Percentiles rank a stretch among this genome's conserved stretches.
Conservation (phyloP, 1,140 invertebrate genomes). For the Ruditapes philippinarum region DNA sequence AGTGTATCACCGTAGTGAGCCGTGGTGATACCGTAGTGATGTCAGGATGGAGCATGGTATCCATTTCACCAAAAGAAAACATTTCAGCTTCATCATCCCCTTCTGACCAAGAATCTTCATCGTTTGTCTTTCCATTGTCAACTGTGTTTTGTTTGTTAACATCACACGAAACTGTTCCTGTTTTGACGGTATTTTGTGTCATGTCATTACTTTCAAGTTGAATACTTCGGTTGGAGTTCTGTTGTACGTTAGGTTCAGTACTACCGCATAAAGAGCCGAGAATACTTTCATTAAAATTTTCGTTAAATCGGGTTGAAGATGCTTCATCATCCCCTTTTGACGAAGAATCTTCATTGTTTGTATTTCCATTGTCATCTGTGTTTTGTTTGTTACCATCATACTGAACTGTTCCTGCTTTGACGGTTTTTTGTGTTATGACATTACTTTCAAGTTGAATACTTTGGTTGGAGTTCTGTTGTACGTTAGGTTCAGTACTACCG, state of each 20-base stretch:
- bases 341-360: too few species aligned
- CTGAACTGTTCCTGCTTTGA: too few species aligned
- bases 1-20: slow-evolving; percentile 3
- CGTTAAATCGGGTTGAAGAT: not conserved
- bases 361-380: too few species aligned
- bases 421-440: too few species aligned
- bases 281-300: not conserved
- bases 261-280: not conserved
- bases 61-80: slow-evolving; percentile 21
- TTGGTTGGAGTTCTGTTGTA: too few species aligned
- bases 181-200: not conserved
- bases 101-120: slow-evolving; percentile 31
- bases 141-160: not conserved
- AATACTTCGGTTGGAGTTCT: not conserved
- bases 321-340: not conserved
- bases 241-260: not conserved
- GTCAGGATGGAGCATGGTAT: slow-evolving; percentile 28
- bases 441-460: too few species aligned
- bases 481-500: too few species aligned
- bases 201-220: not conserved
- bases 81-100: not conserved
- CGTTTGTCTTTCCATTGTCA: not conserved
- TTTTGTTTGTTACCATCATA: too few species aligned
- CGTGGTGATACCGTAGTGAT: slow-evolving; percentile 18
- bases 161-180: not conserved